A percentile compares a stretch with the other conserved stretches of the same genome.
phyloP scores from a whole-genome alignment of 2,888 invertebrate species.

The Metallyticus violacea region DNA sequence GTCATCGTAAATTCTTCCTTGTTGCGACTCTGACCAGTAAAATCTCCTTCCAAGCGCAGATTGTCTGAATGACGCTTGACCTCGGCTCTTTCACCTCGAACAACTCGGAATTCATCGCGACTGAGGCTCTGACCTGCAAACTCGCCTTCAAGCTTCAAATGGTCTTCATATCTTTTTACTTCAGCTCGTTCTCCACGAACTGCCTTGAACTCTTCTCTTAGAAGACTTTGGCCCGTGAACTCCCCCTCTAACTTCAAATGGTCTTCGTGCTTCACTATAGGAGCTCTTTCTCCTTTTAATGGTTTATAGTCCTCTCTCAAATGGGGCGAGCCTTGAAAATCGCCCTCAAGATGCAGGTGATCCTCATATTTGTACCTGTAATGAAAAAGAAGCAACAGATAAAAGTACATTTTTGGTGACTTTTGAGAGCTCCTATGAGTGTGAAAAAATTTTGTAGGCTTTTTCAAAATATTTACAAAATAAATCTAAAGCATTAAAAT shows the following conservation, averaged over 20 bases:
- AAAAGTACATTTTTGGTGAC: no score
- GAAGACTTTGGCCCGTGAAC: conserved; percentile 42
- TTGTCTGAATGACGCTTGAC: conserved; percentile 57
- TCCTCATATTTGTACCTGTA: conserved; percentile 41
- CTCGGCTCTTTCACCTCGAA: conserved; percentile 48
- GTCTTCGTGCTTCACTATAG: conserved; percentile 55
- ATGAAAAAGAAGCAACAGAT: not conserved
- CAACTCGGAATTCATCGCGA: conserved; percentile 35
- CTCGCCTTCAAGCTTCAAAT: conserved; percentile 36
- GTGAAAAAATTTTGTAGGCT: no score
- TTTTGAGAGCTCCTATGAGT: no score
- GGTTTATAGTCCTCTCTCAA: conserved; percentile 57
- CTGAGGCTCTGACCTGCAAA: conserved; percentile 43
- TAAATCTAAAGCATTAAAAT: no score
- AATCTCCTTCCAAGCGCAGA: conserved; percentile 53
- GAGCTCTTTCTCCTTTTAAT: conserved; percentile 53
- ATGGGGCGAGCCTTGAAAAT: conserved; percentile 25
- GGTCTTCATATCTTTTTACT: conserved; percentile 38
- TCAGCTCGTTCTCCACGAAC: conserved; percentile 43
- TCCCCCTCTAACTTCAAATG: conserved; percentile 70
- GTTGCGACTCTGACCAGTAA: conserved; percentile 49
- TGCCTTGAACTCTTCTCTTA: conserved; percentile 44
- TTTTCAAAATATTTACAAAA: no score
- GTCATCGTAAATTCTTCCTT: conserved; percentile 46
- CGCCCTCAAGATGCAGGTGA: conserved; percentile 43